These are phyloP conservation scores for Spongilla lacustris DNA, from an alignment of 37 sponge, comb jelly and placozoan species.

Conservation along the genomic window DNA sequence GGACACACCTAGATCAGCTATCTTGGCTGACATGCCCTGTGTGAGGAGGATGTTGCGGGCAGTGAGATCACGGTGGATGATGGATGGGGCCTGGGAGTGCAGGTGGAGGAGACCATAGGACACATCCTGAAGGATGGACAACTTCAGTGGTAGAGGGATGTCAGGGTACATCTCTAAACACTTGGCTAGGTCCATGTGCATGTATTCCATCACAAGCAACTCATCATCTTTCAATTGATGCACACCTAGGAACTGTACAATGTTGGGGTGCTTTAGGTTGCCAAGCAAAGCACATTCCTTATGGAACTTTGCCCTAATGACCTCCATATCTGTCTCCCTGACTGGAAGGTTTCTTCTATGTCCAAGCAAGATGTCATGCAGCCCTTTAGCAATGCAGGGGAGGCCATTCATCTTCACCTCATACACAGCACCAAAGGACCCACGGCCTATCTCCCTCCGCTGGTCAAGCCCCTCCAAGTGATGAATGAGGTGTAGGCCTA, in stretches of 20 bases:
- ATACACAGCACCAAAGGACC: too few relatives aligned
- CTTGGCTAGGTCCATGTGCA: neutral
- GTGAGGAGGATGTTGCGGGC: slow-evolving; percentile 66
- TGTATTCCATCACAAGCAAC: slow-evolving; percentile 24
- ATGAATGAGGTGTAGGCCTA: too few relatives aligned
- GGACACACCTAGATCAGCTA: slow-evolving; percentile 57
- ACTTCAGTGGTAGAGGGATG: slow-evolving; percentile 46
- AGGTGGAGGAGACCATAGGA: slow-evolving; percentile 54
- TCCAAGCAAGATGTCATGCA: too few relatives aligned
- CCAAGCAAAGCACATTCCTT: neutral
- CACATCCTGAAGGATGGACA: slow-evolving; percentile 52
- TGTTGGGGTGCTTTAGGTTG: slow-evolving; percentile 9
- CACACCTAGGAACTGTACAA: slow-evolving; percentile 6
- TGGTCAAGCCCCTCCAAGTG: too few relatives aligned
- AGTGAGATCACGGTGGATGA: slow-evolving; percentile 69
- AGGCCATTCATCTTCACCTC: too few relatives aligned
- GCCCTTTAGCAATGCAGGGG: too few relatives aligned
- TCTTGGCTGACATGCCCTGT: slow-evolving; percentile 54
- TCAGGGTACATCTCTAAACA: slow-evolving; percentile 8
- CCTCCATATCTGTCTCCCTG: too few relatives aligned
- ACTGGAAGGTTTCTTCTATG: too few relatives aligned
- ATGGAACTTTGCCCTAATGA: neutral
- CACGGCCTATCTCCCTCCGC: too few relatives aligned
- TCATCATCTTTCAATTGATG: neutral
- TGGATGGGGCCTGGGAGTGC: slow-evolving; percentile 52